phyloP scores from a whole-genome alignment of 2,113 vertebrate species.

The Neogale vison region DNA sequence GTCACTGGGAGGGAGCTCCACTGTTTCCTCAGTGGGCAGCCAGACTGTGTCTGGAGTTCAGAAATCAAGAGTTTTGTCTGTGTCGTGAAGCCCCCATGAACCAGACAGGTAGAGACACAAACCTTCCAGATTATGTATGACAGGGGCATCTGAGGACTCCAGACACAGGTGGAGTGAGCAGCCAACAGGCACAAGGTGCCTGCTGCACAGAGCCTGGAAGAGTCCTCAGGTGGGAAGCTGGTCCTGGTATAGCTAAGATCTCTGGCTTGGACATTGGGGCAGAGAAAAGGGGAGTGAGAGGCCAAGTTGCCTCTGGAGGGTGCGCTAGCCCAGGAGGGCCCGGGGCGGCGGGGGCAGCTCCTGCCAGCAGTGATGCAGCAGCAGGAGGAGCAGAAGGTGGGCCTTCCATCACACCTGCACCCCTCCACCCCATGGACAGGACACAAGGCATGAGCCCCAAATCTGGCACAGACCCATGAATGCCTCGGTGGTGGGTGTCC shows the following conservation, averaged over 20 bases:
- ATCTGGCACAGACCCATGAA: not conserved
- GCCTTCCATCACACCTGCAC: not conserved
- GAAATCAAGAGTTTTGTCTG: not conserved
- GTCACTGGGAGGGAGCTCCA: not conserved
- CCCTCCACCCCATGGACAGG: not conserved
- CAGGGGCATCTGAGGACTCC: not conserved
- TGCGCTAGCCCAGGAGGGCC: not conserved
- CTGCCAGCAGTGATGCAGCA: not conserved
- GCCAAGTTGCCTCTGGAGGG: not conserved
- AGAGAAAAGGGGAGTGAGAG: not conserved
- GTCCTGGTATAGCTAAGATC: not conserved
- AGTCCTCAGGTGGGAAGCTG: not conserved
- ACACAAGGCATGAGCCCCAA: too few species aligned
- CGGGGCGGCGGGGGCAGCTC: not conserved
- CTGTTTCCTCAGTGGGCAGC: not conserved
- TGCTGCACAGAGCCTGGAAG: not conserved
- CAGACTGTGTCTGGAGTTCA: not conserved
- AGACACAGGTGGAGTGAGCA: not conserved
- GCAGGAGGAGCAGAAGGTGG: not conserved
- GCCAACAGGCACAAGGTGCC: accelerated
- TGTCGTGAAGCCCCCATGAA: not conserved
- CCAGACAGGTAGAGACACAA: not conserved
- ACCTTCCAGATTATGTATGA: not conserved
- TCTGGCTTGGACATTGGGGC: not conserved
- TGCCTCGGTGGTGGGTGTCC: not conserved